A percentile compares a stretch with the other conserved stretches of the same genome.
phyloP scores from a whole-genome alignment of 2,888 invertebrate genomes.

The Tipula helvola region DNA sequence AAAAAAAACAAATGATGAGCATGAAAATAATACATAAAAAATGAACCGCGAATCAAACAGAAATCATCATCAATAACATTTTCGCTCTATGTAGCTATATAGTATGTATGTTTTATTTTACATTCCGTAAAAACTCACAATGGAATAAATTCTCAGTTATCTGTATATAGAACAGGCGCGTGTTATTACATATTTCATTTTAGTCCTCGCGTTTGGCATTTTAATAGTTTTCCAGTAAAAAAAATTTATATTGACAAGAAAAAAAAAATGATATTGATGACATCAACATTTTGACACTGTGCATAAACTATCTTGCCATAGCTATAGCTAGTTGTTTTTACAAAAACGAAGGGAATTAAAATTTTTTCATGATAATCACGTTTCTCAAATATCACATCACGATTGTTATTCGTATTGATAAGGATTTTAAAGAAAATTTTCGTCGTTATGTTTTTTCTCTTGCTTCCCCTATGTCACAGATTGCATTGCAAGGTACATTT shows the following conservation, averaged over 20 bases:
- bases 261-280: neutral
- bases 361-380: neutral
- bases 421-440: neutral
- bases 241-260: neutral
- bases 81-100: neutral
- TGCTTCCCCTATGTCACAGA: neutral
- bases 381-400: neutral
- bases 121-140: neutral
- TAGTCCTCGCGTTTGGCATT: neutral
- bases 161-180: neutral
- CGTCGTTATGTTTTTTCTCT: neutral
- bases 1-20: no score
- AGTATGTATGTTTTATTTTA: neutral
- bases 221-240: neutral
- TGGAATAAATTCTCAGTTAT: neutral
- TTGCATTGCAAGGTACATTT: neutral
- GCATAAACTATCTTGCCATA: neutral
- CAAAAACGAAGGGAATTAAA: neutral
- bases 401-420: neutral
- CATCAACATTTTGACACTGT: neutral
- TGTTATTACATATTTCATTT: neutral
- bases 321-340: neutral
- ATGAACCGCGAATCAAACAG: neutral
- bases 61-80: neutral
- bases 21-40: neutral